Conservation (phyloP, 2,888 invertebrate genomes). For the Agrochola litura region DNA sequence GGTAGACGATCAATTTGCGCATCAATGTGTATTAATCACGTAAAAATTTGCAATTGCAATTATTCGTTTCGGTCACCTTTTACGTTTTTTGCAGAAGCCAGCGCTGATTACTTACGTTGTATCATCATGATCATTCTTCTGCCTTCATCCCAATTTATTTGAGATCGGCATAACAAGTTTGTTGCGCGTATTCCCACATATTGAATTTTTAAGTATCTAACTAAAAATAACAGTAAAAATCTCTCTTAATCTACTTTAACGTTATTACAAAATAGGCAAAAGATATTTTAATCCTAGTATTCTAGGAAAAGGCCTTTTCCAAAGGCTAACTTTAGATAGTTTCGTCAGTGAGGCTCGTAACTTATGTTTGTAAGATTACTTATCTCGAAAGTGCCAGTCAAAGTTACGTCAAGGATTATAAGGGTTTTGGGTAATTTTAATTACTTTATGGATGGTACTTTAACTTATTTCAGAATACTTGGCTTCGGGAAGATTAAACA, state of each 20-base stretch:
- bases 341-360: constrained; percentile 28
- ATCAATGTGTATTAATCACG: too few species aligned
- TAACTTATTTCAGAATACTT: constrained; percentile 35
- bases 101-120: neutral
- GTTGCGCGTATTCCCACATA: neutral
- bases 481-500: constrained; percentile 25
- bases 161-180: neutral
- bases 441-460: constrained; percentile 33
- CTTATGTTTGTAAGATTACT: constrained; percentile 46
- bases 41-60: too few species aligned
- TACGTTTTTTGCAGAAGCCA: neutral
- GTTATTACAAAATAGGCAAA: too few species aligned
- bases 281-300: neutral
- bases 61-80: too few species aligned
- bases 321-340: constrained; percentile 12
- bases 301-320: constrained; percentile 7
- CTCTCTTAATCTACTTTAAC: too few species aligned
- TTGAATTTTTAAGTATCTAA: neutral
- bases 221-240: too few species aligned
- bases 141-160: neutral
- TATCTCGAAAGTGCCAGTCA: constrained; percentile 45
- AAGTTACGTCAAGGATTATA: constrained; percentile 42
- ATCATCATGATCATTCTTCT: neutral
- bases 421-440: constrained; percentile 44
- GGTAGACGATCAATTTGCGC: too few species aligned